A percentile compares a stretch with the other conserved stretches of the same genome.
Conservation (phyloP, 2,888 invertebrate genomes). For the Brachyptera putata region DNA sequence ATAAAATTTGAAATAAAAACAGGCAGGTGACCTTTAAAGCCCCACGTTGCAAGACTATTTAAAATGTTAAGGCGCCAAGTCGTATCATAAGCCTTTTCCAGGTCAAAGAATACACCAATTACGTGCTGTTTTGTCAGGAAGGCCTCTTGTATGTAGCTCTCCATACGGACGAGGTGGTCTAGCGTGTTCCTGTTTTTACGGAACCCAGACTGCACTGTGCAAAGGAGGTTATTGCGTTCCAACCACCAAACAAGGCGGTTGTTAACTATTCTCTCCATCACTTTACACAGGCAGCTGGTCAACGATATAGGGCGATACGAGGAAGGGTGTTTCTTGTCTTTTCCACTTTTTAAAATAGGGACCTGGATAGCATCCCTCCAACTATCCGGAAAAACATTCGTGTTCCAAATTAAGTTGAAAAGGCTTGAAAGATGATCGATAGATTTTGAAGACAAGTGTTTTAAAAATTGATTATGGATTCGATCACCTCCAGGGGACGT, state of each 20-base stretch:
- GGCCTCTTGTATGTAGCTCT: conserved; percentile 32
- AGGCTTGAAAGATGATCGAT: background rate
- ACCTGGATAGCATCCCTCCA: conserved; percentile 14
- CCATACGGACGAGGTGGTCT: too few species aligned
- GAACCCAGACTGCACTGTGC: too few species aligned
- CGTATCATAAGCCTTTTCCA: too few species aligned
- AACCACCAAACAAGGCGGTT: conserved; percentile 33
- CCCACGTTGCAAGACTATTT: conserved; percentile 22
- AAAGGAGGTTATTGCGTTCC: conserved; percentile 29
- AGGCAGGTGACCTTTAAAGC: conserved; percentile 30
- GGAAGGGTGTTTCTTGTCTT: background rate
- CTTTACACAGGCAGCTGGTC: conserved; percentile 36
- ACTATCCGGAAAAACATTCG: conserved; percentile 8
- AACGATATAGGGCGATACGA: conserved; percentile 36
- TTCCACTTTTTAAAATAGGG: conserved; percentile 9
- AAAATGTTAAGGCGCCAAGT: conserved; percentile 32
- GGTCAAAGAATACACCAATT: too few species aligned
- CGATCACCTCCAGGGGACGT: conserved; percentile 17
- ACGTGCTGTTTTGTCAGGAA: too few species aligned
- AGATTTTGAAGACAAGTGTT: background rate
- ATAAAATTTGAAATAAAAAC: conserved; percentile 27
- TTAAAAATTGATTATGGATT: conserved; percentile 9
- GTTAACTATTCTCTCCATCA: conserved; percentile 36
- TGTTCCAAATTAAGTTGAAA: conserved; percentile 2
- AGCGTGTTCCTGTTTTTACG: too few species aligned